phyloP scores from a whole-genome alignment of 2,113 vertebrate species.

The Trichomycterus rosablanca region DNA sequence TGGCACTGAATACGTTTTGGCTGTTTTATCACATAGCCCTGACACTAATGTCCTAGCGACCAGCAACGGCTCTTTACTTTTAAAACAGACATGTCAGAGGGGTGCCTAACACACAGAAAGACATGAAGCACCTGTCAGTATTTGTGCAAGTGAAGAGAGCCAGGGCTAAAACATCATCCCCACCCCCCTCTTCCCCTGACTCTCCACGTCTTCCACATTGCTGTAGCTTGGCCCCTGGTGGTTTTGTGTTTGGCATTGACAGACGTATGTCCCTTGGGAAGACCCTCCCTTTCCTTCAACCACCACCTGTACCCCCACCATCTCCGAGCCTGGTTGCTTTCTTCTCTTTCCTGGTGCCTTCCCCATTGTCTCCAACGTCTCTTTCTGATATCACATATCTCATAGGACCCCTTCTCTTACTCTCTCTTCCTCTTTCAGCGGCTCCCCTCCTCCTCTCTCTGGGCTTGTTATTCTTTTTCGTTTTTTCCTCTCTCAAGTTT shows the following conservation, averaged over 20 bases:
- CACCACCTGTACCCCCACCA: constrained; percentile 77
- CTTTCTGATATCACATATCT: constrained; percentile 73
- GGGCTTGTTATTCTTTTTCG: constrained; percentile 62
- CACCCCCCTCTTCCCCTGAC: constrained; percentile 58
- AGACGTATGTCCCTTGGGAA: constrained; percentile 77
- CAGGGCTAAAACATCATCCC: constrained; percentile 45
- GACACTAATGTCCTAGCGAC: neutral
- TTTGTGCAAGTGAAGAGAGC: constrained; percentile 49
- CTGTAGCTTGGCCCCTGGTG: constrained; percentile 55
- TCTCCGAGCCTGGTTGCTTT: constrained; percentile 65
- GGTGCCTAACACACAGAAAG: too few species aligned
- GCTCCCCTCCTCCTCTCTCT: constrained; percentile 53
- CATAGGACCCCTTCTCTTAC: constrained; percentile 68
- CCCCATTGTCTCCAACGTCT: constrained; percentile 72
- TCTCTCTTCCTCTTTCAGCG: constrained; percentile 56
- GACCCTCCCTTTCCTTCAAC: constrained; percentile 38
- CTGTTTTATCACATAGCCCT: constrained; percentile 1
- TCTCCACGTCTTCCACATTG: constrained; percentile 62
- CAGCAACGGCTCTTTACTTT: neutral
- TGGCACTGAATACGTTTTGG: neutral
- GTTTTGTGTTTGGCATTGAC: constrained; percentile 75
- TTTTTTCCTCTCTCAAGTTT: constrained; percentile 50
- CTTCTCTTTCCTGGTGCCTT: constrained; percentile 66
- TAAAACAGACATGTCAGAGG: constrained; percentile 21
- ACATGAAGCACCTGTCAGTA: constrained; percentile 15